Conservation (phyloP, 1,140 invertebrate species). For the Oreohelix idahoensis region DNA sequence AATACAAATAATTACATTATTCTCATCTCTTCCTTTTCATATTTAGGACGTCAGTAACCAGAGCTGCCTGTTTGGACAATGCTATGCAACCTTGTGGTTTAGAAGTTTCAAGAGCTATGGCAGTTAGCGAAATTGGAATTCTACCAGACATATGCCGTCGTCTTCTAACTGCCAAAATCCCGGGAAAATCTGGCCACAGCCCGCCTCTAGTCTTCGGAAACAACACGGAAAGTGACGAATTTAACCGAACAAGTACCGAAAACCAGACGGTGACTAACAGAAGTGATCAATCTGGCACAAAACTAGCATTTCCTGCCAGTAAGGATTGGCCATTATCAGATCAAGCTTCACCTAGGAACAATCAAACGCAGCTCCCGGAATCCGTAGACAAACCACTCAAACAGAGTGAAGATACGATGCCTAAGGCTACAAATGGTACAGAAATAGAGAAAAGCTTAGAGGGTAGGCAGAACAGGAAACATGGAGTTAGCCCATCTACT, state of each 20-base stretch:
- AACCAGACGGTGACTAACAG: neutral
- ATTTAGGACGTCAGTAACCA: slow-evolving; percentile 20
- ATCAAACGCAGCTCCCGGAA: neutral
- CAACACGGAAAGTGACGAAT: neutral
- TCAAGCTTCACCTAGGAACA: neutral
- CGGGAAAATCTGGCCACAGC: neutral
- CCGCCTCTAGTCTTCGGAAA: neutral
- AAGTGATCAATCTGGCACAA: neutral
- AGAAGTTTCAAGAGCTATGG: slow-evolving; percentile 22
- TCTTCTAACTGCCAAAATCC: neutral
- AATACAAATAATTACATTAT: no score
- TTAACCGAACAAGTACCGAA: neutral
- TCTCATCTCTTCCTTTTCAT: neutral
- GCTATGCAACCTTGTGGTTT: slow-evolving; percentile 34
- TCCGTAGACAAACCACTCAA: neutral
- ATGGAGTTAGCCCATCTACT: neutral
- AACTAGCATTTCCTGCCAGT: neutral
- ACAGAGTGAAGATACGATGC: neutral
- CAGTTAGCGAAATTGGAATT: slow-evolving; percentile 22
- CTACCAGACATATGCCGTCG: slow-evolving; percentile 25
- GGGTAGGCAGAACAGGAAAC: neutral
- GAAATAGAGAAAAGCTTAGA: neutral
- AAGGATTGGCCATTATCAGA: neutral
- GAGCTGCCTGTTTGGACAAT: slow-evolving; percentile 25
- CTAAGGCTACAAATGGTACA: neutral